Base-by-base conservation (phyloP, 2,888 invertebrate species). In the Conus canariensis region DNA sequence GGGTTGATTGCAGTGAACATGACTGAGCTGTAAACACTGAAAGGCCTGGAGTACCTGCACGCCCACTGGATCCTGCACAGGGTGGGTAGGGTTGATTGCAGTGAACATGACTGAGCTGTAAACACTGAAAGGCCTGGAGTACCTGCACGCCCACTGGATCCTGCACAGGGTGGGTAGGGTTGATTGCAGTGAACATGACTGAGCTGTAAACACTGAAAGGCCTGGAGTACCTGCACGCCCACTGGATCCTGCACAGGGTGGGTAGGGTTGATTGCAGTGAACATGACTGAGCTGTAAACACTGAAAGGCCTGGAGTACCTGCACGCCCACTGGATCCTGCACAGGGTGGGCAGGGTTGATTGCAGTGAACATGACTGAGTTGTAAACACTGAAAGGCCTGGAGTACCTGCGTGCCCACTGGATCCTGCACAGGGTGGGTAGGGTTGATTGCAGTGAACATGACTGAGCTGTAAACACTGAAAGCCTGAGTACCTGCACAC, bases 31-130 rank as follows among this genome's bases (percentile, higher is more conserved):
- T 99, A 99, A 98, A 99, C 99, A 5, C 96, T 99, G 45, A 97
- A 98, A 97, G 99, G 99, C 0, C 97, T 99, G 90, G 99, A 99
- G 96, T 99, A 99, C 96, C 97, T 99, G 85, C 99, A 99, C 96
- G 97, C 97, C 93, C 98, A 99, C 96, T 99, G 99, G 99, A 99
- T 99, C 94, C 97, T 99, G 88, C 99, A 99, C 96, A 97, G 99
- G 96, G 97, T 97, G 95, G 93, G 95, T 92, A 12, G 16, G 10
- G 64, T 1, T 64, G 64, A 64, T 0, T 10, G 16, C 64, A 16
- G 16, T 64, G 6, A 64, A 14, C 12, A 64, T 64, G 16, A 64
- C 16, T 14, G 0, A 3, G 64, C 1, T 64, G 64, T 3, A 14
- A 16, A 64, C 16, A 30, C 30, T 30, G 30, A 30, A 30, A 30